Percentiles rank a stretch among this genome's conserved stretches.
phyloP scores from a whole-genome alignment of 2,113 vertebrate genomes.

The Tyto alba region DNA sequence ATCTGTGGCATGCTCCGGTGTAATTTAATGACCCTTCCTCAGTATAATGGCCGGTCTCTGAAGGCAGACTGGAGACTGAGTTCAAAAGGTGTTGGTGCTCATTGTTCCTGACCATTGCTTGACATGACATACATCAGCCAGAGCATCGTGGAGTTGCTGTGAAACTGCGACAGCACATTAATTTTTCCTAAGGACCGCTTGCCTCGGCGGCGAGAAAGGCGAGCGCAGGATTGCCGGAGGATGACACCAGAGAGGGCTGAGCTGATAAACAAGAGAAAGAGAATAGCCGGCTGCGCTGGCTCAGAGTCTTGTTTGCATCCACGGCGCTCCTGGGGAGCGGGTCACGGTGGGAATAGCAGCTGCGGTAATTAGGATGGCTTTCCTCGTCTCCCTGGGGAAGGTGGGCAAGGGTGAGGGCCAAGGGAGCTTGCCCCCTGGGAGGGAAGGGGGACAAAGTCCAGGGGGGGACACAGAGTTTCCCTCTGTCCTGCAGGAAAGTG shows the following conservation, averaged over 20 bases:
- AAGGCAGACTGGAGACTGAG: background rate
- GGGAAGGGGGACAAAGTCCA: background rate
- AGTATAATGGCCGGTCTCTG: background rate
- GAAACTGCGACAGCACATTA: background rate
- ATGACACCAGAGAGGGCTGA: background rate
- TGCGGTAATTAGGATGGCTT: background rate
- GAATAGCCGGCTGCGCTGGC: background rate
- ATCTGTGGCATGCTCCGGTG: background rate
- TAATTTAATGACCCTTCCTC: background rate
- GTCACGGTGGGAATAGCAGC: background rate
- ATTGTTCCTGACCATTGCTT: background rate
- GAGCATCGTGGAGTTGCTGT: background rate
- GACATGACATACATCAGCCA: background rate
- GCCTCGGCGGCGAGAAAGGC: background rate
- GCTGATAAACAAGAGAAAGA: background rate
- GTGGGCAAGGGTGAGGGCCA: background rate
- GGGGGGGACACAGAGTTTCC: background rate
- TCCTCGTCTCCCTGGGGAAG: background rate
- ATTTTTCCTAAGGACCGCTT: background rate
- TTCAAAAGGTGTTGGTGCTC: background rate
- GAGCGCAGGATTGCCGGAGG: background rate
- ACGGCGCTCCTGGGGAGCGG: background rate
- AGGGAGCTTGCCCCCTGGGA: background rate
- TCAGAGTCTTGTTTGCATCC: background rate
- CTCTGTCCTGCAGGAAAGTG: background rate